Evolutionary conservation across 2,888 invertebrate species (phyloP).

Genomic region (Theodoxus fluviatilis): DNA sequence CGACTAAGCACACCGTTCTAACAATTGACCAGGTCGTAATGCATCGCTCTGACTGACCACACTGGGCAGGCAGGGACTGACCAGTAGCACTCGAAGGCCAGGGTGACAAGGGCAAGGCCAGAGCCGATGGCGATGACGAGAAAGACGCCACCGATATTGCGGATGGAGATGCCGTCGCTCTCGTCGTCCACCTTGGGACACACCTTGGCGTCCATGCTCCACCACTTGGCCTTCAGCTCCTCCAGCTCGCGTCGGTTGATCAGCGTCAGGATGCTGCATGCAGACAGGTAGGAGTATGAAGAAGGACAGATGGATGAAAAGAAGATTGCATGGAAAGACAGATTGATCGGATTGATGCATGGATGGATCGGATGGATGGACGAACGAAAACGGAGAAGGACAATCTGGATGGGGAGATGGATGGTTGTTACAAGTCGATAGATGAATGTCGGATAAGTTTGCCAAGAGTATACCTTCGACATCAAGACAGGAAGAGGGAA

Average conservation of each 20-base stretch:
- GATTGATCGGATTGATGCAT: no score
- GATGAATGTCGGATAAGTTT: no score
- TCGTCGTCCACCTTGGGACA: conserved; percentile 88
- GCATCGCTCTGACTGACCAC: background rate
- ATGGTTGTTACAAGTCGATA: no score
- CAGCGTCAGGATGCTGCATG: conserved; percentile 82
- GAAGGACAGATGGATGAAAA: background rate
- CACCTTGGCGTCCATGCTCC: conserved; percentile 80
- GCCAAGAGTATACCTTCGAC: no score
- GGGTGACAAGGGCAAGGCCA: conserved; percentile 85
- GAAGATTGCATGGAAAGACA: no score
- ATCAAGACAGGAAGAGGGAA: no score
- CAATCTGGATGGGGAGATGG: no score
- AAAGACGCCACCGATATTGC: conserved; percentile 96
- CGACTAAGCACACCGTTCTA: no score
- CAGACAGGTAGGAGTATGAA: background rate
- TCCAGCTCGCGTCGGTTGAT: conserved; percentile 92
- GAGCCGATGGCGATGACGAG: conserved; percentile 97
- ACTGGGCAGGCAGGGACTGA: conserved; percentile 35
- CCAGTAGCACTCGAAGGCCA: conserved; percentile 84
- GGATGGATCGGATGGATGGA: no score
- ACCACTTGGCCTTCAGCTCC: conserved; percentile 94
- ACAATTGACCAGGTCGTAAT: background rate
- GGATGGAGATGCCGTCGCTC: conserved; percentile 95
- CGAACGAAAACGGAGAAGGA: no score